These are phyloP conservation scores for Elgaria multicarinata DNA, from an alignment of 2,113 vertebrate species.

Conservation along the genomic window DNA sequence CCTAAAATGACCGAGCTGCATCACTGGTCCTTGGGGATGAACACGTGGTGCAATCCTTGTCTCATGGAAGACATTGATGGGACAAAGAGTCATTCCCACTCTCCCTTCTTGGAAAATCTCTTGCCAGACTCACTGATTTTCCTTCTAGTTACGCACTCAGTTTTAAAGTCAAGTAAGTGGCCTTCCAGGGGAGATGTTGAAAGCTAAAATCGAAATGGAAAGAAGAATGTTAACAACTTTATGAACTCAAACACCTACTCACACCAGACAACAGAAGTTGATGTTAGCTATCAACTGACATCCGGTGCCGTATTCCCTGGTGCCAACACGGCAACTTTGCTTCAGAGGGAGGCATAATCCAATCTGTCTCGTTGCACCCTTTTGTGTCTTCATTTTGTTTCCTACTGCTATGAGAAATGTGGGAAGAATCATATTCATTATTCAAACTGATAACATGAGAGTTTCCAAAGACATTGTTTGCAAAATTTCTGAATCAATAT, in stretches of 20 bases:
- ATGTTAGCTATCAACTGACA: background rate
- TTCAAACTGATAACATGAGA: slow-evolving; percentile 67
- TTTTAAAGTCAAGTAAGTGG: background rate
- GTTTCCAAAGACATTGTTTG: slow-evolving; percentile 66
- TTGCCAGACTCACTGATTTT: background rate
- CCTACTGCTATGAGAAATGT: slow-evolving; percentile 65
- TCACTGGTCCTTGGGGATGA: too few species aligned
- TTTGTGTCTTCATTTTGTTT: slow-evolving; percentile 60
- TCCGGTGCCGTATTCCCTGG: background rate
- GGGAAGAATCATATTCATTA: slow-evolving; percentile 59
- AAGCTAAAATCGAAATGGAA: background rate
- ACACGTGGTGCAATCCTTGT: background rate
- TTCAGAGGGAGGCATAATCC: slow-evolving; percentile 29
- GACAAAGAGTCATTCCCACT: background rate
- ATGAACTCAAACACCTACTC: background rate
- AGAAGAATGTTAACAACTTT: slow-evolving; percentile 1
- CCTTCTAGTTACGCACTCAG: background rate
- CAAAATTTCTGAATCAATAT: slow-evolving; percentile 63
- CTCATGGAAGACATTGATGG: background rate
- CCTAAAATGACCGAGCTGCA: too few species aligned
- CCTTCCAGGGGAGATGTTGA: background rate
- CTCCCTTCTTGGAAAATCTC: background rate
- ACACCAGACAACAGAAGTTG: background rate
- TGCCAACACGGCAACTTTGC: slow-evolving; percentile 1
- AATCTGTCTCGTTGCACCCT: slow-evolving; percentile 58